Evolutionary conservation across 1,140 invertebrate genomes (phyloP).

Genomic region (Platorchestia sp.): DNA sequence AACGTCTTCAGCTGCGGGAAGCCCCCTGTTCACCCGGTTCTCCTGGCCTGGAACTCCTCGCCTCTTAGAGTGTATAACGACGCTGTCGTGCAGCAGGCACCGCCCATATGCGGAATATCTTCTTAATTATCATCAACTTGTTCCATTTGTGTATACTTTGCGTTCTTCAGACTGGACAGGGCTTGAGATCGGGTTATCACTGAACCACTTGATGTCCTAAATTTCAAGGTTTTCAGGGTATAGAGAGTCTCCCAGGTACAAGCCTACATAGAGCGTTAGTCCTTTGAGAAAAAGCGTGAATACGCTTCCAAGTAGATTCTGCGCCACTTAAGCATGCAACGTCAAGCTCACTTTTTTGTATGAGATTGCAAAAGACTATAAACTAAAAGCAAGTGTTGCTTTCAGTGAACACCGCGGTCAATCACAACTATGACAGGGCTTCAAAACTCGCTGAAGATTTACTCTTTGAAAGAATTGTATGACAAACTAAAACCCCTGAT

Average conservation of each 20-base stretch:
- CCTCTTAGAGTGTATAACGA: constrained; percentile 63
- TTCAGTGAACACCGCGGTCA: background rate
- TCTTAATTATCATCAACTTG: constrained; percentile 30
- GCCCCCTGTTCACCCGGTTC: constrained; percentile 27
- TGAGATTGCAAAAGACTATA: background rate
- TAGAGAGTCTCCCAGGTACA: background rate
- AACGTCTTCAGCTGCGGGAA: constrained; percentile 59
- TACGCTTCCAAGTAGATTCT: background rate
- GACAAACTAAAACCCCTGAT: background rate
- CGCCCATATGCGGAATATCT: constrained; percentile 59
- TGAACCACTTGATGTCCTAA: background rate
- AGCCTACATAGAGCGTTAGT: background rate
- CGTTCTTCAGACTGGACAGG: too few species aligned
- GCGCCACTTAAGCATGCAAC: background rate
- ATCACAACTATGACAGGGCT: background rate
- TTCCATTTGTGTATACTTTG: background rate
- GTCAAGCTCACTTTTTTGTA: background rate
- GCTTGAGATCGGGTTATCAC: background rate
- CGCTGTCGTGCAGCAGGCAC: constrained; percentile 51
- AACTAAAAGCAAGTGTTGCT: too few species aligned
- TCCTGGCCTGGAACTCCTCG: constrained; percentile 59
- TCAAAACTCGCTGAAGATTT: background rate
- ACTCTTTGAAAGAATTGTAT: background rate
- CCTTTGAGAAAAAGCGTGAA: background rate
- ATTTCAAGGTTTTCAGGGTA: background rate